Conservation (phyloP, 2,888 invertebrate species). For the Rhodophaea formosa region DNA sequence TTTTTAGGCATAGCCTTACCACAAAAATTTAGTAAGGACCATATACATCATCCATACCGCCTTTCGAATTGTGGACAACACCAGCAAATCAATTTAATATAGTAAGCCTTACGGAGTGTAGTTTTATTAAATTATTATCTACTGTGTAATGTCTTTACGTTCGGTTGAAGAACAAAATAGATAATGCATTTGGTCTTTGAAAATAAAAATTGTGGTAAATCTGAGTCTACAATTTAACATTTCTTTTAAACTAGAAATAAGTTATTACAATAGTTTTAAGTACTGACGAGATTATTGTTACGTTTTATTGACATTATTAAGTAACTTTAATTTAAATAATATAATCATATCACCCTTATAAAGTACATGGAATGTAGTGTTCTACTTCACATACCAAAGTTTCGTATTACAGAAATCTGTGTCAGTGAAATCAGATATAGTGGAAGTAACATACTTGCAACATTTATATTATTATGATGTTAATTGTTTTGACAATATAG, state of each 20-base stretch:
- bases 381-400: conserved; percentile 7
- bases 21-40: background rate
- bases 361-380: conserved; percentile 34
- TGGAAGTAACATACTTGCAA: background rate
- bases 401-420: conserved; percentile 1
- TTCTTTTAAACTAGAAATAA: background rate
- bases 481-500: background rate
- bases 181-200: background rate
- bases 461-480: background rate
- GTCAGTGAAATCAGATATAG: background rate
- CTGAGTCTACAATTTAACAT: background rate
- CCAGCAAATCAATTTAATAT: too few relatives aligned
- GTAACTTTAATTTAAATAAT: background rate
- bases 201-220: background rate
- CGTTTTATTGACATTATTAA: background rate
- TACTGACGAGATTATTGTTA: background rate
- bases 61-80: too few relatives aligned
- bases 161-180: too few relatives aligned
- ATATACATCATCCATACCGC: too few relatives aligned
- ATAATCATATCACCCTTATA: conserved; percentile 26
- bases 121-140: too few relatives aligned
- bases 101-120: too few relatives aligned
- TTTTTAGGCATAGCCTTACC: background rate
- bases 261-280: background rate
- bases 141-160: too few relatives aligned